Evolutionary conservation across 2,113 vertebrate genomes (phyloP), one percentile per base, ranked within the genome.

Genomic region (Ornithorhynchus anatinus): DNA sequence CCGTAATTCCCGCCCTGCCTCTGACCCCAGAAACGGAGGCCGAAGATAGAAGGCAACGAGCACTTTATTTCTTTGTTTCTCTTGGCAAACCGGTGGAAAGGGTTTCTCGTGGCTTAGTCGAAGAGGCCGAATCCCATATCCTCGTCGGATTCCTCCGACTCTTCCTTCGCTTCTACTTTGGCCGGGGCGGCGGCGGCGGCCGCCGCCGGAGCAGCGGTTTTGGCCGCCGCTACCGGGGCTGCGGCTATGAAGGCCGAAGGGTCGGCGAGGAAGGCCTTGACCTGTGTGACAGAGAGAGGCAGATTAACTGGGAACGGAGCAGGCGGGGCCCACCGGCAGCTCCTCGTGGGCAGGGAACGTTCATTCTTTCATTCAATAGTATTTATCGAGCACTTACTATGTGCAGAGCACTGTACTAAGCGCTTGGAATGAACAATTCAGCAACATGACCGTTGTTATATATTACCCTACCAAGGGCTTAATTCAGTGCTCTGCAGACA

Each of bases 51-150:
- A 66, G 48, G 31, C 81, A 81, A 76, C 79, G 0, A 79, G 42
- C 17, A 54, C 35, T 92, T 93, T 91, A 92, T 91, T 93, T 88
- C 69, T 71, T 37, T 48, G 33, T 67, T 77, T 72, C 52, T 48
- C 65, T 59, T 13, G 37, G 25, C 15, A 33, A 43, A 22, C 4
- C 61, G 11, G 27, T 8, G 42, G 12, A 19, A 25, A 7, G 32
- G 2, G 31, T 50, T 45, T 48, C 60, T 27, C 2, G 7, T 7
- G 23, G 16, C 3, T 90, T 92, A 98, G 87, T 99, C 96, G 5
- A 99, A 99, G 36, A 99, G 95, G 57, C 96, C 95, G 1, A 99
- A 99, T 71, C 98, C 96, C 96, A 99, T 97, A 89, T 99, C 97
- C 7, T 96, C 96, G 0, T 99, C 97, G 0, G 97, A 98, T 81